Base-by-base conservation (phyloP, 2,113 vertebrate species). In the Nerophis ophidion region DNA sequence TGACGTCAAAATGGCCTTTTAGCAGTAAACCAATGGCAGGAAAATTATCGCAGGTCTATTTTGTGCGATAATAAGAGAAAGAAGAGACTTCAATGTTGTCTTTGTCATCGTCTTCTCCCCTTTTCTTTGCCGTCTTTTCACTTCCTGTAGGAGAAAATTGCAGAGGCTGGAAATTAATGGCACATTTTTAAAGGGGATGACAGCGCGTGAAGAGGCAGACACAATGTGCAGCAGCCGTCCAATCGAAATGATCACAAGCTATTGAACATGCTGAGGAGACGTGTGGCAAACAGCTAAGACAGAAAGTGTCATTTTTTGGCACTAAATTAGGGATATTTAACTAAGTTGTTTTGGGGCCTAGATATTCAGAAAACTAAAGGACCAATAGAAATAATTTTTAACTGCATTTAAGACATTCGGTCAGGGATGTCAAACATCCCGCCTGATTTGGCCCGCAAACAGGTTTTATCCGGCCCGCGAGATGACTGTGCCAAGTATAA, bases 11-110 rank as follows among this genome's bases (percentile, higher is more conserved):
- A 86, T 66, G 67, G 93, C 93, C 94, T 95, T 96, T 98, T 94
- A 94, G 93, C 72, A 93, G 93, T 94, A 94, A 95, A 95, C 93
- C 92, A 94, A 92, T 90, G 92, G 94, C 92, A 92, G 33, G 93
- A 93, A 93, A 94, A 94, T 92, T 93, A 96, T 93, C 93, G 93
- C 92, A 65, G 82, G 87, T 90, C 93, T 93, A 91, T 95, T 97
- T 93, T 92, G 90, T 91, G 91, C 93, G 94, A 93, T 93, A 92
- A 94, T 89, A 91, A 91, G 91, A 87, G 89, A 82, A 89, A 92
- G 90, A 92, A 89, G 88, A 91, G 87, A 89, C 87, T 83, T 89
- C 90, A 88, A 57, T 73, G 91, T 91, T 91, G 91, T 91, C 91
- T 92, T 90, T 90, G 79, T 85, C 66, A 70, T 80, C 64, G 74